Conservation (phyloP, 1,140 invertebrate genomes). For the Anoplophora glabripennis region DNA sequence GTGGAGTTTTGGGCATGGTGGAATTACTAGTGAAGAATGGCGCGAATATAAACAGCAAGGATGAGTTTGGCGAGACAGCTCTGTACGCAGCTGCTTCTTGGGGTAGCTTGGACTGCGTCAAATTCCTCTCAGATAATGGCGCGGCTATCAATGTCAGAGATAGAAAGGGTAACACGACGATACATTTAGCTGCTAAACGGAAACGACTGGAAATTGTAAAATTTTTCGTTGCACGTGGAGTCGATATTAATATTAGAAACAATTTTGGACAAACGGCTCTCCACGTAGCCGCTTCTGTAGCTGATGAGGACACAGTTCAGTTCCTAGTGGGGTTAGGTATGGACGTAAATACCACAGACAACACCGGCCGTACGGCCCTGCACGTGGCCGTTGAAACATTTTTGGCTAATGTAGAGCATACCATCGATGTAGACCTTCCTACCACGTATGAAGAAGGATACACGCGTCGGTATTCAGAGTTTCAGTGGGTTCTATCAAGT, state of each 20-base stretch:
- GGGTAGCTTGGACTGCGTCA: not conserved
- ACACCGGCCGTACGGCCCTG: too few relatives aligned
- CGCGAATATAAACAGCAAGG: not conserved
- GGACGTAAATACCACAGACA: too few relatives aligned
- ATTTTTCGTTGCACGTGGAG: too few relatives aligned
- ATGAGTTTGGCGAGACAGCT: not conserved
- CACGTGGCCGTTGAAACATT: not conserved
- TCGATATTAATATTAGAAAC: too few relatives aligned
- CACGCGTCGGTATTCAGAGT: not conserved
- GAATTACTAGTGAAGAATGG: not conserved
- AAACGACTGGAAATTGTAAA: too few relatives aligned
- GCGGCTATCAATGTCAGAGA: not conserved
- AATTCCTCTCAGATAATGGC: not conserved
- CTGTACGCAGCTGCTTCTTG: not conserved
- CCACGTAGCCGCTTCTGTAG: too few relatives aligned
- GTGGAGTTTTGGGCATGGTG: not conserved
- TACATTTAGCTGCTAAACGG: not conserved
- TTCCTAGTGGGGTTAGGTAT: too few relatives aligned
- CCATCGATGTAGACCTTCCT: not conserved
- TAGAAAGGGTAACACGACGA: not conserved
- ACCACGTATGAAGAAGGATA: not conserved
- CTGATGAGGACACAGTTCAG: too few relatives aligned
- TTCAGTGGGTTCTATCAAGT: too few relatives aligned
- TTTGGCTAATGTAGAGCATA: not conserved
- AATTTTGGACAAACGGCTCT: too few relatives aligned